Base-by-base conservation (phyloP, 2,888 invertebrate genomes). In the Nemotelus nigrinus region DNA sequence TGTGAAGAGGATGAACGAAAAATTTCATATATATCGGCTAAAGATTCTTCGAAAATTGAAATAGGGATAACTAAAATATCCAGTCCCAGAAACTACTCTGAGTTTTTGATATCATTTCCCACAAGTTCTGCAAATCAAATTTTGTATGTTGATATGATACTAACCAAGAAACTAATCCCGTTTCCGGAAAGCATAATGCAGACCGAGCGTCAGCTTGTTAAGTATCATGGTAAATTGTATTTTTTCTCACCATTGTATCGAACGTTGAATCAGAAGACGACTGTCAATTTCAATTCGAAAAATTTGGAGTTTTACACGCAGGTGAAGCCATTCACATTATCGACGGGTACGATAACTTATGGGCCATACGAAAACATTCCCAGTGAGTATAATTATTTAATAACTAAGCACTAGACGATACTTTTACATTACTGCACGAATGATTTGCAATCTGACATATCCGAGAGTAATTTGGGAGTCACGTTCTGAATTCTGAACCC, bases 191-290 rank as follows among this genome's bases (percentile, higher is more conserved):
- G 93, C 82, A 97, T 99, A 79, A 90, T 92, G 0, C 99, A 99
- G 86, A 93, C 94, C 80, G 99, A 99, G 83, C 95, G 96, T 83
- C 99, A 99, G 84, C 89, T 97, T 80, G 96, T 99, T 0, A 91
- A 94, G 81, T 98, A 94, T 85, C 90, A 89, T 81, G 97, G 97
- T 45, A 96, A 93, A 84, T 90, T 95, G 78, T 95, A 96, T 85
- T 89, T 94, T 76, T 96, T 92, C 84, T 91, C 94, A 0, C 96
- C 97, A 7, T 41, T 60, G 0, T 99, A 99, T 86, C 85, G 88
- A 78, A 93, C 96, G 0, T 86, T 87, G 0, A 92, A 93, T 57
- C 97, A 98, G 86, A 96, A 93, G 81, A 96, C 97, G 0, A 92
- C 90, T 7, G 90, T 99, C 5, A 89, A 91, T 58, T 86, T 96